These are phyloP conservation scores for Microtus montanus DNA, from an alignment of 2,113 vertebrate species.

Conservation along the genomic window DNA sequence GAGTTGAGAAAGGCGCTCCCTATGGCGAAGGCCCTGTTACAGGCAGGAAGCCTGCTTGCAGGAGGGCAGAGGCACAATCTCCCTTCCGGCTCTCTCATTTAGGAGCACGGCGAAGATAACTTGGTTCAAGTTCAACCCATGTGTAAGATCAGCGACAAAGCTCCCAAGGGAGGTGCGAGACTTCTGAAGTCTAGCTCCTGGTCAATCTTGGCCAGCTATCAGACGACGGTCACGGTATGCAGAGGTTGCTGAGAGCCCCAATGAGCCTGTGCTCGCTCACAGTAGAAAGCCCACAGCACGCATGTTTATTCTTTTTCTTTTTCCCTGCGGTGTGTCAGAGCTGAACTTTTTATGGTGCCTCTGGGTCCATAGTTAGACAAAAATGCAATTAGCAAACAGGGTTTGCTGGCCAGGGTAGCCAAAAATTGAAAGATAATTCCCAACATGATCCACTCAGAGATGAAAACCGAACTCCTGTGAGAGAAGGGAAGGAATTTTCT, in stretches of 20 bases:
- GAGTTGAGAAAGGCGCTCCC: conserved; percentile 56
- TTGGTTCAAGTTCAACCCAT: neutral
- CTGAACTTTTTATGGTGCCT: conserved; percentile 50
- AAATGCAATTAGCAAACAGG: conserved; percentile 58
- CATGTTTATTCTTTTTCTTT: conserved; percentile 54
- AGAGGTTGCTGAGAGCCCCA: neutral
- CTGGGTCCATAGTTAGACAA: conserved; percentile 44
- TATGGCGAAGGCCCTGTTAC: conserved; percentile 52
- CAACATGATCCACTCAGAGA: conserved; percentile 35
- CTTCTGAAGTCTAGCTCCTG: neutral
- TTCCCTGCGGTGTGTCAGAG: conserved; percentile 25
- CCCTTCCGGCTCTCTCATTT: conserved; percentile 5
- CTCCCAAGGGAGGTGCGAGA: neutral
- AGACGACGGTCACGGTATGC: neutral
- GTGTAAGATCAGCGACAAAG: neutral
- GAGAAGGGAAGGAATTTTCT: neutral
- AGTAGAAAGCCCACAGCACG: neutral
- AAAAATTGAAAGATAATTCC: conserved; percentile 58
- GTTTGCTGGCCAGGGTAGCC: conserved; percentile 1
- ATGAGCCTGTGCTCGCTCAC: neutral
- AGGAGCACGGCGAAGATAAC: conserved; percentile 17
- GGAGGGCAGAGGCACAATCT: conserved; percentile 22
- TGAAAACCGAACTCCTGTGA: conserved; percentile 55
- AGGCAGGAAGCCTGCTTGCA: conserved; percentile 32
- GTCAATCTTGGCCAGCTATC: neutral